These are phyloP conservation scores for Gambusia affinis DNA, from an alignment of 2,113 vertebrate genomes.

Conservation along the genomic window DNA sequence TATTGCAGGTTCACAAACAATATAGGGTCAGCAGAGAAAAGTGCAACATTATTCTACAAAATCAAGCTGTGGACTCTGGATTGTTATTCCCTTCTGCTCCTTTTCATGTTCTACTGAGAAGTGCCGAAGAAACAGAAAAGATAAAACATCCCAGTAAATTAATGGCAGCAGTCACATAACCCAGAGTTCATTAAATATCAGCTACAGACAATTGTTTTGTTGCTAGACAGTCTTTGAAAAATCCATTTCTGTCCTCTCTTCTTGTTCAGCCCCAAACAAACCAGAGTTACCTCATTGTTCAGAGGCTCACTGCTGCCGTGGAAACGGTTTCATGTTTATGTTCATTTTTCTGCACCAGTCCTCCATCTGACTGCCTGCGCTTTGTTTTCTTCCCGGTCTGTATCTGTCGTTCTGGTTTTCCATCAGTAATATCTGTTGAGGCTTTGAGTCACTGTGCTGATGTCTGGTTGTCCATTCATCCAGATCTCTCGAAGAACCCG, in stretches of 20 bases:
- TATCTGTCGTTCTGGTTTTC: not conserved
- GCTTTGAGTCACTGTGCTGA: constrained; percentile 85
- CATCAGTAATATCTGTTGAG: constrained; percentile 89
- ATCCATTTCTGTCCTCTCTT: no score
- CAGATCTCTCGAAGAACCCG: constrained; percentile 91
- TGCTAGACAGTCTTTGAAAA: not conserved
- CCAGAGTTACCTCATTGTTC: not conserved
- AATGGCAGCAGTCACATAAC: not conserved
- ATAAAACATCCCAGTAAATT: not conserved
- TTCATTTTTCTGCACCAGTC: no score
- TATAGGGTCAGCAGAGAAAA: constrained; percentile 10
- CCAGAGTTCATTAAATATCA: not conserved
- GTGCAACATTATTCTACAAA: constrained; percentile 5
- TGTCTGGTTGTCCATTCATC: constrained; percentile 91
- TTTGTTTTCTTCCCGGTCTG: not conserved
- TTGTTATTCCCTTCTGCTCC: not conserved
- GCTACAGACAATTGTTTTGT: not conserved
- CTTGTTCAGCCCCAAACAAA: no score
- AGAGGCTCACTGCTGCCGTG: not conserved
- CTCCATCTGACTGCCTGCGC: not conserved
- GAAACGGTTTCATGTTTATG: not conserved
- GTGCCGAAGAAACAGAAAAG: constrained; percentile 14
- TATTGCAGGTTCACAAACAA: constrained; percentile 10
- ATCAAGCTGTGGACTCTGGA: not conserved
- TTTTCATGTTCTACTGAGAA: not conserved